Evolutionary conservation across 2,113 vertebrate species (phyloP).

Genomic region (Trogon melanurus): DNA sequence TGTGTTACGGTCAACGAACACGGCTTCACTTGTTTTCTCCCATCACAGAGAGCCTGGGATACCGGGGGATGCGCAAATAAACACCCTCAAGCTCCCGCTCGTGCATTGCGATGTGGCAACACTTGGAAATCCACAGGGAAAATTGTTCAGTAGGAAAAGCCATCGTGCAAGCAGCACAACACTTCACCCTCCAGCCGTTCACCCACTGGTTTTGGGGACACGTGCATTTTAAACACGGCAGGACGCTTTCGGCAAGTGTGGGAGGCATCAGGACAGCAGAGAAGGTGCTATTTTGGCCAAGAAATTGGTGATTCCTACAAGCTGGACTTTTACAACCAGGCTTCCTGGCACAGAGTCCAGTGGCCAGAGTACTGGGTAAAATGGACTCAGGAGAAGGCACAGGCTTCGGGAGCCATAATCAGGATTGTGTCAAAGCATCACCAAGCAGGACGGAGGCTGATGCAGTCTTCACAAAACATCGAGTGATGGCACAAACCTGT

Average conservation of each 20-base stretch:
- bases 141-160: not conserved
- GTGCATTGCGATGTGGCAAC: rapidly evolving
- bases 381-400: not conserved
- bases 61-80: not conserved
- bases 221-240: rapidly evolving
- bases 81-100: not conserved
- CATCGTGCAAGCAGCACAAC: not conserved
- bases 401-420: not conserved
- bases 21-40: not conserved
- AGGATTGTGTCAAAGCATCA: not conserved
- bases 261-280: not conserved
- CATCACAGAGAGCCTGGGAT: not conserved
- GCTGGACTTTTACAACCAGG: not conserved
- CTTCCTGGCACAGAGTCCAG: rapidly evolving
- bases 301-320: not conserved
- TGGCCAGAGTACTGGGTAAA: not conserved
- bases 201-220: rapidly evolving
- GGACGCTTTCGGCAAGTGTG: not conserved
- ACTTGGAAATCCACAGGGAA: not conserved
- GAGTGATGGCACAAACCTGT: not conserved
- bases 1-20: not conserved
- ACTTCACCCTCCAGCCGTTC: not conserved
- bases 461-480: not conserved
- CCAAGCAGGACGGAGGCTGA: not conserved
- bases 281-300: not conserved